Percentiles rank a stretch among this genome's conserved stretches.
These are phyloP conservation scores for Seira sanloemensis DNA, from an alignment of 2,888 invertebrate genomes.

Conservation along the genomic window DNA sequence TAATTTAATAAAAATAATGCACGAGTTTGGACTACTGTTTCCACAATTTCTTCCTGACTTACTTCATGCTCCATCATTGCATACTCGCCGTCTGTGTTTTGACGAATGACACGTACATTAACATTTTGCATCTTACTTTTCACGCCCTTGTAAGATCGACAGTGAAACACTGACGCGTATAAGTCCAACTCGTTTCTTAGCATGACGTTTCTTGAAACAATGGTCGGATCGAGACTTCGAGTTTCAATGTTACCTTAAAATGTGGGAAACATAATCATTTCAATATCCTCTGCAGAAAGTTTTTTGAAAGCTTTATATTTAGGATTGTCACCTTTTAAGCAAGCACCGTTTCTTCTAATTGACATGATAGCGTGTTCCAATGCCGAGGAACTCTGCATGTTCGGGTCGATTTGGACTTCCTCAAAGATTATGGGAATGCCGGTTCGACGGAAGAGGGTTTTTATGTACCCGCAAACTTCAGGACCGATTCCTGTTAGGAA, in stretches of 20 bases:
- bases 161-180: slow-evolving; percentile 93
- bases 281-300: neutral
- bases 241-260: slow-evolving; percentile 93
- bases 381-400: neutral
- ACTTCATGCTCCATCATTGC: slow-evolving; percentile 97
- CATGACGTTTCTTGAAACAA: slow-evolving; percentile 93
- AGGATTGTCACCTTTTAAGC: slow-evolving; percentile 83
- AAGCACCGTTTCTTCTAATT: slow-evolving; percentile 96
- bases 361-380: slow-evolving; percentile 87
- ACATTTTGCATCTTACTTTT: slow-evolving; percentile 88
- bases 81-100: slow-evolving; percentile 99
- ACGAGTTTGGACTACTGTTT: neutral
- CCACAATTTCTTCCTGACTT: slow-evolving; percentile 58
- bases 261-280: neutral
- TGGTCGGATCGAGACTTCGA: slow-evolving; percentile 87
- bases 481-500: slow-evolving; percentile 75
- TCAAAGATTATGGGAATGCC: slow-evolving; percentile 84
- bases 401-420: slow-evolving; percentile 12
- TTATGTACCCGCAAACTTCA: slow-evolving; percentile 75
- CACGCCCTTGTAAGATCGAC: slow-evolving; percentile 91
- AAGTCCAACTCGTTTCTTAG: slow-evolving; percentile 93
- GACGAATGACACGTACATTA: slow-evolving; percentile 91
- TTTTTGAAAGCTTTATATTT: neutral
- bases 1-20: too few species aligned
- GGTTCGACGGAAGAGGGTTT: slow-evolving; percentile 94